These are phyloP conservation scores for Anoncus sp. DNA, from an alignment of 2,888 invertebrate genomes.

Conservation along the genomic window DNA sequence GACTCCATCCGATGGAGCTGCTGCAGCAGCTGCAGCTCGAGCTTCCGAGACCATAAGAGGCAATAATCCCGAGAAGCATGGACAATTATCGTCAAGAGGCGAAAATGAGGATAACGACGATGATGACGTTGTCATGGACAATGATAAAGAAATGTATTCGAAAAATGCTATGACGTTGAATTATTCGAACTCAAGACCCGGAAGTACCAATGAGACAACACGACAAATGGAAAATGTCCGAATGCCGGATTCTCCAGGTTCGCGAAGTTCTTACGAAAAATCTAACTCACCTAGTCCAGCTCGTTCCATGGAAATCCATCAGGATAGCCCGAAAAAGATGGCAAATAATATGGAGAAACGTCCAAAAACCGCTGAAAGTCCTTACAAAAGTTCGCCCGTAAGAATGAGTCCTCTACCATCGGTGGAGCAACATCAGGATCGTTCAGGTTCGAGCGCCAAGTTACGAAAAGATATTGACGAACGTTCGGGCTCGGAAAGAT, in stretches of 20 bases:
- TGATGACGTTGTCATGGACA: slow-evolving; percentile 74
- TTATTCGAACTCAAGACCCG: slow-evolving; percentile 27
- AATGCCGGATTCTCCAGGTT: slow-evolving; percentile 6
- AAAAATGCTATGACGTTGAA: too few relatives aligned
- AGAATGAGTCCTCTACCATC: slow-evolving; percentile 29
- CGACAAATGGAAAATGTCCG: slow-evolving; percentile 10
- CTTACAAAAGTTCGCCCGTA: slow-evolving; percentile 12
- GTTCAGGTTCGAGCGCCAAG: neutral
- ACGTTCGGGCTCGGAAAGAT: too few relatives aligned
- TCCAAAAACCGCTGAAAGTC: too few relatives aligned
- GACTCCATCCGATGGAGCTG: too few relatives aligned
- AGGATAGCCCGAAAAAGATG: too few relatives aligned
- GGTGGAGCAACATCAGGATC: neutral
- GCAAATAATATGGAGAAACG: too few relatives aligned
- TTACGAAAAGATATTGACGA: too few relatives aligned
- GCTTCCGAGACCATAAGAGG: slow-evolving; percentile 10
- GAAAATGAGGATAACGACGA: slow-evolving; percentile 73
- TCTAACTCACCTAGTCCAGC: too few relatives aligned
- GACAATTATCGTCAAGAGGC: slow-evolving; percentile 37
- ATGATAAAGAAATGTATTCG: too few relatives aligned
- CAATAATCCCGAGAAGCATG: slow-evolving; percentile 28
- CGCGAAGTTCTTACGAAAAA: too few relatives aligned
- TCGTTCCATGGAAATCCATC: too few relatives aligned
- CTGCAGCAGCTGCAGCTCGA: too few relatives aligned
- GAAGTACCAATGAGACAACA: slow-evolving; percentile 1